Percentiles rank a stretch among this genome's conserved stretches.
phyloP scores from a whole-genome alignment of 2,113 vertebrate genomes.

The Chunga burmeisteri region DNA sequence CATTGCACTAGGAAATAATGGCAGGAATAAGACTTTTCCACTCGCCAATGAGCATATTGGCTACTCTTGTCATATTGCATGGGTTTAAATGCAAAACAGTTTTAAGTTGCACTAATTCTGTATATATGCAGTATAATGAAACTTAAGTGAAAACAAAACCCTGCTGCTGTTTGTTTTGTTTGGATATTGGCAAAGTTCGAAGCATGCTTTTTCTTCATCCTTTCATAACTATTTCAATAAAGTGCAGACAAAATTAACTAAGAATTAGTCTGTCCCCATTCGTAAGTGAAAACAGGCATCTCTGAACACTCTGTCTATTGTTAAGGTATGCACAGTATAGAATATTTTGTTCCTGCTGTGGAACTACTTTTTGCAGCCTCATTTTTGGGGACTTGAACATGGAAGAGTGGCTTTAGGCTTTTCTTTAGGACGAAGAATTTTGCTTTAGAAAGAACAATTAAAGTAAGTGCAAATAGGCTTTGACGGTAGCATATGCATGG shows the following conservation, averaged over 20 bases:
- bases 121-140: conserved; percentile 49
- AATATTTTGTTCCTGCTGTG: not conserved
- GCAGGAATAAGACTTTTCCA: conserved; percentile 47
- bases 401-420: not conserved
- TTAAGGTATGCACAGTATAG: not conserved
- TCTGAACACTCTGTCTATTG: not conserved
- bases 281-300: conserved; percentile 42
- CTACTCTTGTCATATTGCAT: conserved; percentile 13
- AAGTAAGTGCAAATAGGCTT: not conserved
- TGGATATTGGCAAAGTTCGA: conserved; percentile 33
- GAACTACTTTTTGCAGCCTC: not conserved
- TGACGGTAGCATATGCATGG: not conserved
- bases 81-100: conserved; percentile 46
- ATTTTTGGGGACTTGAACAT: not conserved
- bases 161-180: conserved; percentile 65
- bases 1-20: not conserved
- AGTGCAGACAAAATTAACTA: conserved; percentile 37
- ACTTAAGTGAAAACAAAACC: conserved; percentile 60
- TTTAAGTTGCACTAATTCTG: conserved; percentile 48
- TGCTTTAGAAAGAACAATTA: not conserved
- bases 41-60: not conserved
- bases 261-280: not conserved
- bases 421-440: not conserved
- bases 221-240: conserved; percentile 38
- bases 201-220: not conserved